Evolutionary conservation across 2,797 vertebrate genomes (phyloP).

Genomic region (Gymnoscopelus braueri): DNA sequence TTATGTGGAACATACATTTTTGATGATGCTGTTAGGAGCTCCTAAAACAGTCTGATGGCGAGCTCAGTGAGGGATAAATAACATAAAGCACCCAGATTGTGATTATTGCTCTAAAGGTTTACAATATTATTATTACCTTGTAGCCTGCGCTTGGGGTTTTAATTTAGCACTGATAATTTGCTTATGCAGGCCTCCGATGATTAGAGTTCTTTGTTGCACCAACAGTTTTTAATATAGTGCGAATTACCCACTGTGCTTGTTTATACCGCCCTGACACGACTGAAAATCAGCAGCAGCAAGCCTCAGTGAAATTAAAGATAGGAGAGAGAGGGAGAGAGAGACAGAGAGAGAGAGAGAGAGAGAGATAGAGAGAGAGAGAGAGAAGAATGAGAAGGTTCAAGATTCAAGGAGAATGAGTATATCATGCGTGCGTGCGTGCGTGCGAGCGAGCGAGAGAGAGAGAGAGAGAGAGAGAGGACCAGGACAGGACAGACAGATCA

Average conservation of each 20-base stretch:
- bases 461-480: not conserved
- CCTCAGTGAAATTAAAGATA: constrained; percentile 86
- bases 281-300: constrained; percentile 88
- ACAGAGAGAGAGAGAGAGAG: constrained; percentile 69
- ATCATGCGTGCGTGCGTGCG: too few species aligned
- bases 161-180: constrained; percentile 99
- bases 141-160: constrained; percentile 84
- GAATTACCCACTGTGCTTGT: constrained; percentile 97
- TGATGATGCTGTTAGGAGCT: constrained; percentile 58
- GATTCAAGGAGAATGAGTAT: constrained; percentile 72
- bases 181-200: constrained; percentile 90
- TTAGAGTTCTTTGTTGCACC: constrained; percentile 92
- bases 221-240: constrained; percentile 97
- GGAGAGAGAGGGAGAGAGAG: constrained; percentile 74
- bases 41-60: constrained; percentile 60
- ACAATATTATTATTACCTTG: constrained; percentile 75
- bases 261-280: constrained; percentile 90
- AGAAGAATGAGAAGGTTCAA: constrained; percentile 28
- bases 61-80: constrained; percentile 68
- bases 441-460: constrained; percentile 47
- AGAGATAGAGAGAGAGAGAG: constrained; percentile 49
- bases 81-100: constrained; percentile 70
- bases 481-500: too few species aligned
- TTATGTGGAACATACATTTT: constrained; percentile 55
- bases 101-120: constrained; percentile 74